phyloP scores from a whole-genome alignment of 1,140 invertebrate genomes.

The Paramacrobiotus metropolitanus region DNA sequence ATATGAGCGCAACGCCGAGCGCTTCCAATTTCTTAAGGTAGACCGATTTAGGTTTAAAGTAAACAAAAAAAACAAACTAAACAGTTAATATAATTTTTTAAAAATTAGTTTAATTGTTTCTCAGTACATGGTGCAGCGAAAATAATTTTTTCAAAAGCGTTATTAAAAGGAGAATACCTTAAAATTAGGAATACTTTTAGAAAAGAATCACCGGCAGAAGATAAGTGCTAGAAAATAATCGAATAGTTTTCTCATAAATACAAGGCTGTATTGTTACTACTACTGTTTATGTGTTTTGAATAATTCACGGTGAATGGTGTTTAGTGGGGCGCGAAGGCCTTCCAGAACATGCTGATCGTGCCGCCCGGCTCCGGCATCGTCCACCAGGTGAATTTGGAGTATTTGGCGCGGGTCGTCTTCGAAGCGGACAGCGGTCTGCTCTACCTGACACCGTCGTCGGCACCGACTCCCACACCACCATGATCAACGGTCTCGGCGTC shows the following conservation, averaged over 20 bases:
- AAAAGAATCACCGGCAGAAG: too few relatives aligned
- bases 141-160: neutral
- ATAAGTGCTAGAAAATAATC: neutral
- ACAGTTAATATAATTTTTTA: neutral
- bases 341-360: conserved; percentile 87
- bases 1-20: conserved; percentile 82
- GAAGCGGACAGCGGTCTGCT: conserved; percentile 34
- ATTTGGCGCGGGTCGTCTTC: conserved; percentile 83
- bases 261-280: too few relatives aligned
- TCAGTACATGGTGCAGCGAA: neutral
- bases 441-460: conserved; percentile 95
- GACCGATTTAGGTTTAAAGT: conserved; percentile 8
- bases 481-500: conserved; percentile 73
- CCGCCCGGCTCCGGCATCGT: conserved; percentile 94
- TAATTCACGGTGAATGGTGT: neutral
- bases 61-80: too few relatives aligned
- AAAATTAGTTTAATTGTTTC: neutral
- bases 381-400: conserved; percentile 93
- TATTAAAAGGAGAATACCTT: too few relatives aligned
- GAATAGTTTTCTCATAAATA: neutral
- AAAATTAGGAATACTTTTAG: too few relatives aligned
- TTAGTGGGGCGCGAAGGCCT: conserved; percentile 81
- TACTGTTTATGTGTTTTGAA: conserved; percentile 3
- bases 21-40: conserved; percentile 82
- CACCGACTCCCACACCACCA: conserved; percentile 93